Evolutionary conservation across 2,113 vertebrate genomes (phyloP).

Genomic region (Pelobates fuscus): DNA sequence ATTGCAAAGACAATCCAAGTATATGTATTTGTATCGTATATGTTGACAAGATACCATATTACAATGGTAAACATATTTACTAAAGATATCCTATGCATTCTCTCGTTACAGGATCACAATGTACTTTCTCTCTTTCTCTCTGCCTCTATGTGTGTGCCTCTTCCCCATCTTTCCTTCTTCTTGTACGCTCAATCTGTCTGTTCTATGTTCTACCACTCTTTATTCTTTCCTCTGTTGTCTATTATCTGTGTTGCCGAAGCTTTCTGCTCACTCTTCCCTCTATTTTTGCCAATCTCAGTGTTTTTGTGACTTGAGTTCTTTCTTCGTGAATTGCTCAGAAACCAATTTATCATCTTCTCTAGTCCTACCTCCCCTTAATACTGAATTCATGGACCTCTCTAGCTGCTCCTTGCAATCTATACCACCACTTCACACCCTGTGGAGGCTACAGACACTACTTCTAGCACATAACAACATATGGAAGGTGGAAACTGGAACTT

Average conservation of each 20-base stretch:
- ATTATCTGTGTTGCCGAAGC: not conserved
- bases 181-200: not conserved
- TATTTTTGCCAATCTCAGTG: conserved; percentile 53
- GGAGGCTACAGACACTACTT: conserved; percentile 68
- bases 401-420: conserved; percentile 65
- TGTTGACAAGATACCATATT: too few species aligned
- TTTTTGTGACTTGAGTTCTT: conserved; percentile 63
- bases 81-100: too few species aligned
- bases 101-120: conserved; percentile 31
- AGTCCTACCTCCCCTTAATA: conserved; percentile 57
- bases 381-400: conserved; percentile 75
- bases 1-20: too few species aligned
- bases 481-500: conserved; percentile 56
- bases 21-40: too few species aligned
- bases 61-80: too few species aligned
- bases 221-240: not conserved
- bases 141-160: not conserved
- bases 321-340: conserved; percentile 68
- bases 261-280: not conserved
- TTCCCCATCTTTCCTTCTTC: not conserved
- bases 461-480: conserved; percentile 72
- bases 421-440: conserved; percentile 61
- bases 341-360: conserved; percentile 53
- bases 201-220: not conserved
- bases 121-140: not conserved